phyloP scores from a whole-genome alignment of 2,888 invertebrate species.

The Acronicta psi region DNA sequence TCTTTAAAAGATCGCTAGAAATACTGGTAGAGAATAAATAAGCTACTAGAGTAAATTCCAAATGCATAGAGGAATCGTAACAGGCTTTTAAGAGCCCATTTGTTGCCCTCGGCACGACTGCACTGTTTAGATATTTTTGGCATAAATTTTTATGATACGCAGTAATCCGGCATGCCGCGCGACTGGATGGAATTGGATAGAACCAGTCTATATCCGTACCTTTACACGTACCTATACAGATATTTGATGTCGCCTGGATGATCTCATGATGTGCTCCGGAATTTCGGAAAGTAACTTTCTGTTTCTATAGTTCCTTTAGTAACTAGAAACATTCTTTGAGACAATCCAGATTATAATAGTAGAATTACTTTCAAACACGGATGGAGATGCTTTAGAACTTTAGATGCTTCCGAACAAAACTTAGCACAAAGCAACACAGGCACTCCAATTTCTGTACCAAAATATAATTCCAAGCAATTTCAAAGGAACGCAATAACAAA shows the following conservation, averaged over 20 bases:
- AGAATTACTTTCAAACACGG: too few species aligned
- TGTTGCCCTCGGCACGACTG: constrained; percentile 25
- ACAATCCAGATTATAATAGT: too few species aligned
- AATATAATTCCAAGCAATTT: not conserved
- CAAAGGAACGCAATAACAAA: constrained; percentile 1
- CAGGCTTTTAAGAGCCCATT: constrained; percentile 32
- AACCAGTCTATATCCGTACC: constrained; percentile 14
- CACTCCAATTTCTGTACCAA: not conserved
- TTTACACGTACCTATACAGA: constrained; percentile 7
- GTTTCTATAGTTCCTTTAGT: not conserved
- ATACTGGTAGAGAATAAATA: constrained; percentile 22
- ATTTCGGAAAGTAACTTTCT: not conserved
- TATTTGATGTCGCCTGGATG: constrained; percentile 10
- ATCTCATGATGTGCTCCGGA: constrained; percentile 1
- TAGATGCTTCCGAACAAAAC: not conserved
- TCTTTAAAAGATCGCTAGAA: constrained; percentile 28
- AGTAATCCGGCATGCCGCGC: constrained; percentile 27
- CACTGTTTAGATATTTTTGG: constrained; percentile 42
- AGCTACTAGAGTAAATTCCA: constrained; percentile 43
- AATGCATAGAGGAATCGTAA: constrained; percentile 40
- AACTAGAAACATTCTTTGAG: too few species aligned
- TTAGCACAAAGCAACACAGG: not conserved
- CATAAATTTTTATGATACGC: constrained; percentile 41
- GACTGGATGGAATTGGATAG: constrained; percentile 17
- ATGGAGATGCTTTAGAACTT: too few species aligned